Conservation (phyloP, 1,140 invertebrate genomes). For the Akabosia matsudoensis region DNA sequence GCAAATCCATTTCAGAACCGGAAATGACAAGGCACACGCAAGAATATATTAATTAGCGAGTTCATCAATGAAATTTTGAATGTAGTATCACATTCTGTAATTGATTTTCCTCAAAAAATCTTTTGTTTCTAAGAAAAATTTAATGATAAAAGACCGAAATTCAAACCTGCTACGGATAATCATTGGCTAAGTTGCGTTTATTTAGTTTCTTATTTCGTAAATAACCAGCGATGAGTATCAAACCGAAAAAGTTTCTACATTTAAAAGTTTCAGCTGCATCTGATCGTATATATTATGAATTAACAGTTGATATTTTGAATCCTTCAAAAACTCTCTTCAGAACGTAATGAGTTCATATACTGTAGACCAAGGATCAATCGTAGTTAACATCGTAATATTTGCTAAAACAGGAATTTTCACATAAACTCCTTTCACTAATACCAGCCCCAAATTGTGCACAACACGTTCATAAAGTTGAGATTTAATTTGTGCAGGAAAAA, state of each 20-base stretch:
- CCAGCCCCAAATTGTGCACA: neutral
- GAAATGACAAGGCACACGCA: no score
- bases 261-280: no score
- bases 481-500: slow-evolving; percentile 11
- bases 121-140: no score
- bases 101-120: no score
- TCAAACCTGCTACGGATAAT: no score
- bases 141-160: no score
- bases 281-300: no score
- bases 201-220: neutral
- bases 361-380: neutral
- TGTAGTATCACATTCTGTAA: no score
- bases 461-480: neutral
- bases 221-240: neutral
- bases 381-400: neutral
- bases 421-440: slow-evolving; percentile 6
- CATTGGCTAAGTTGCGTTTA: no score
- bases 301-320: neutral
- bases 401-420: neutral
- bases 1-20: no score
- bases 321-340: neutral
- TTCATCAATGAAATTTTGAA: no score
- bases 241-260: neutral
- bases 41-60: no score
- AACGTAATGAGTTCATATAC: neutral